These are phyloP conservation scores for Cyrtonyx montezumae DNA, from an alignment of 2,113 vertebrate species.

Conservation along the genomic window DNA sequence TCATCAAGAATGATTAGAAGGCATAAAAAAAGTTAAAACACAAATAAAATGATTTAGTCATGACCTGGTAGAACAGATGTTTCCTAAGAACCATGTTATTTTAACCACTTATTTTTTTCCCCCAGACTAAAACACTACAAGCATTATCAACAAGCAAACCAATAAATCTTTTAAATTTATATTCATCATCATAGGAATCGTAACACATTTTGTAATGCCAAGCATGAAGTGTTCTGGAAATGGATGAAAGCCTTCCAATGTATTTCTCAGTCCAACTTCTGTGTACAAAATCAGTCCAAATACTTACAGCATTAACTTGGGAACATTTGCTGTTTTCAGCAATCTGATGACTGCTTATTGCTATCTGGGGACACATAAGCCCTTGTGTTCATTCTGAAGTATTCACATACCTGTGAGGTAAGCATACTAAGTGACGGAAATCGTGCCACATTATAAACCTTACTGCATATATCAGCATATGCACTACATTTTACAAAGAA, in stretches of 20 bases:
- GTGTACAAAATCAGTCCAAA: neutral
- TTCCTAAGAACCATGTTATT: neutral
- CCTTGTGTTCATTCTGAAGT: neutral
- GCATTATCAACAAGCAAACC: neutral
- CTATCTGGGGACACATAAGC: neutral
- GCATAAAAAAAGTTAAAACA: neutral
- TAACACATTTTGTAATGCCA: neutral
- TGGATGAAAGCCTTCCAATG: neutral
- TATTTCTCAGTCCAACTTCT: neutral
- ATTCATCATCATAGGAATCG: neutral
- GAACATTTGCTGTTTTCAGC: neutral
- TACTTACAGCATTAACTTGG: neutral
- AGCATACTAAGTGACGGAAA: neutral
- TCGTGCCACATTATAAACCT: neutral
- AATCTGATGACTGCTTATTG: neutral
- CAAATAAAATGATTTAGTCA: neutral
- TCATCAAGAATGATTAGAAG: neutral
- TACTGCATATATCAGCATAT: neutral
- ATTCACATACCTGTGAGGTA: neutral
- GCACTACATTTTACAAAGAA: neutral
- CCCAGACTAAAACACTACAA: neutral
- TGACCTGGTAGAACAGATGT: neutral
- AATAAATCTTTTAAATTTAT: neutral
- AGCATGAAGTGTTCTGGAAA: constrained; percentile 18
- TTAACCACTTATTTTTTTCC: neutral